A percentile compares a stretch with the other conserved stretches of the same genome.
phyloP scores from a whole-genome alignment of 2,888 invertebrate genomes.

The Synergus laeviventris region DNA sequence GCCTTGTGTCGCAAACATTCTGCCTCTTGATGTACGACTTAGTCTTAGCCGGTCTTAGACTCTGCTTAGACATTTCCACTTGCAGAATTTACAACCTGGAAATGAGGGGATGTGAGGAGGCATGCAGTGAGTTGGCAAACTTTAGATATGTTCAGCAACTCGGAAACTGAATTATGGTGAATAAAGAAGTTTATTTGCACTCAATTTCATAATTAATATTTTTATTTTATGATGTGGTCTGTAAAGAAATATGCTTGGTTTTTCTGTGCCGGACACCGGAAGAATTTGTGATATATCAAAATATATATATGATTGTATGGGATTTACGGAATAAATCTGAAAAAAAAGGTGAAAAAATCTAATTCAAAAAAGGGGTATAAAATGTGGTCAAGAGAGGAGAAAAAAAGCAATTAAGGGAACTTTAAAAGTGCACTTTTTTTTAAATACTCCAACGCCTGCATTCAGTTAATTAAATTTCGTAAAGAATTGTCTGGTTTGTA shows the following conservation, averaged over 20 bases:
- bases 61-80: constrained; percentile 34
- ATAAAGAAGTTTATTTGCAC: constrained; percentile 10
- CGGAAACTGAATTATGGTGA: neutral
- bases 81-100: constrained; percentile 37
- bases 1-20: constrained; percentile 28
- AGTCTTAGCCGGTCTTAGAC: constrained; percentile 28
- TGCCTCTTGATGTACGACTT: constrained; percentile 30
- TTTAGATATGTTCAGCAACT: constrained; percentile 17
- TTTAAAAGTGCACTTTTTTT: too few species aligned
- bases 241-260: too few species aligned
- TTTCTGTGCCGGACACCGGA: too few species aligned
- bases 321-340: neutral
- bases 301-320: too few species aligned
- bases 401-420: neutral
- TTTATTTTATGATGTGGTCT: neutral
- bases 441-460: neutral
- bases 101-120: constrained; percentile 15
- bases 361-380: neutral
- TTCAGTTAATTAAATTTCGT: neutral
- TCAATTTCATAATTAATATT: neutral
- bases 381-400: neutral
- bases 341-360: neutral
- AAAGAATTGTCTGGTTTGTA: neutral
- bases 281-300: too few species aligned
- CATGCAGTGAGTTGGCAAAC: constrained; percentile 18